These are phyloP conservation scores for Aptenodytes patagonicus DNA, from an alignment of 2,113 vertebrate genomes.

Conservation along the genomic window DNA sequence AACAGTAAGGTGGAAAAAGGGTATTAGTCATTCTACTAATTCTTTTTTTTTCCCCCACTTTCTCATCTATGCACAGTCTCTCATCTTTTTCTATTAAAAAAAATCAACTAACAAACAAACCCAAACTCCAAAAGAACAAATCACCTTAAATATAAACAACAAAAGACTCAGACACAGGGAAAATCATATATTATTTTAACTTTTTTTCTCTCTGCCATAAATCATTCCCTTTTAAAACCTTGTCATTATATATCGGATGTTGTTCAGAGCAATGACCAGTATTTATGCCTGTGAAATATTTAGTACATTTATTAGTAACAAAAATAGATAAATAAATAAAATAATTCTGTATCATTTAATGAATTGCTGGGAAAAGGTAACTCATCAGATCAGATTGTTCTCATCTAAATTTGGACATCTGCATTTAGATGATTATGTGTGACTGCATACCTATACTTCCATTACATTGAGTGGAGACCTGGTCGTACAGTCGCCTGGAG, in stretches of 20 bases:
- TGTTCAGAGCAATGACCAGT: background rate
- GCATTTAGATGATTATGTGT: background rate
- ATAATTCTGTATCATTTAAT: background rate
- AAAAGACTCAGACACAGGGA: background rate
- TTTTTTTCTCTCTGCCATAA: background rate
- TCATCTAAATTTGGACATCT: background rate
- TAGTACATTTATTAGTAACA: background rate
- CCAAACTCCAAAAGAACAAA: background rate
- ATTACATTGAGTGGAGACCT: background rate
- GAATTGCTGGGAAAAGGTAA: background rate
- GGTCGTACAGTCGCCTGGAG: rapidly evolving
- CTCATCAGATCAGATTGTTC: background rate
- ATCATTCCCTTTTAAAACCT: background rate
- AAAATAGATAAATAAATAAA: background rate
- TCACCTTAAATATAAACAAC: background rate
- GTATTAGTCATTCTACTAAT: background rate
- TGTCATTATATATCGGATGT: background rate
- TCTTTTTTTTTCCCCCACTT: background rate
- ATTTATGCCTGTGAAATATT: background rate
- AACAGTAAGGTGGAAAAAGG: background rate
- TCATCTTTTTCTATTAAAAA: background rate
- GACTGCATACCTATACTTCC: background rate
- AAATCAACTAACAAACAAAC: background rate
- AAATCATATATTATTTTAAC: background rate
- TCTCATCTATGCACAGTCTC: background rate